A percentile compares a stretch with the other conserved stretches of the same genome.
Evolutionary conservation across 2,113 vertebrate genomes (phyloP).

Genomic region (Bos indicus): DNA sequence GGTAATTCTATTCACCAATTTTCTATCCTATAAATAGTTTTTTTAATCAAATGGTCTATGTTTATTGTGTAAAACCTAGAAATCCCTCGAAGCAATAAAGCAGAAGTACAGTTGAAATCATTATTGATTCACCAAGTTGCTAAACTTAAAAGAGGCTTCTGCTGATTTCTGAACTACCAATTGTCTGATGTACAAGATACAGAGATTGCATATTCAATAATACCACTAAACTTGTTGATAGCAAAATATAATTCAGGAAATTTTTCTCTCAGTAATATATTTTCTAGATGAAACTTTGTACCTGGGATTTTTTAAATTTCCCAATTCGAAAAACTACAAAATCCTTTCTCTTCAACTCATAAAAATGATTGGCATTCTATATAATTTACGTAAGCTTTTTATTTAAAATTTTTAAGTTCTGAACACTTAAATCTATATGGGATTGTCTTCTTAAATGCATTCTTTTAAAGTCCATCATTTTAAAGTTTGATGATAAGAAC

Average conservation of each 20-base stretch:
- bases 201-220: not conserved
- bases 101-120: not conserved
- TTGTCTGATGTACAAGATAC: not conserved
- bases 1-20: conserved; percentile 30
- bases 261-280: not conserved
- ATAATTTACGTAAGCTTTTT: not conserved
- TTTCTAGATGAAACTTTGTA: conserved; percentile 9
- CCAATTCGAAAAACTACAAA: conserved; percentile 11
- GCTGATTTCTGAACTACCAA: conserved; percentile 8
- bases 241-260: not conserved
- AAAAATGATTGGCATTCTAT: not conserved
- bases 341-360: not conserved
- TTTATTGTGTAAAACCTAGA: conserved; percentile 13
- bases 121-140: not conserved
- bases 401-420: not conserved
- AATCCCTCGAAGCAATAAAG: conserved; percentile 42
- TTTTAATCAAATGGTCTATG: not conserved
- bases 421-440: not conserved
- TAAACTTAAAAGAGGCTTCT: not conserved
- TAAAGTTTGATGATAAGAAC: not conserved
- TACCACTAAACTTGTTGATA: not conserved
- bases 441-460: not conserved
- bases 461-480: conserved; percentile 23
- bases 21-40: not conserved
- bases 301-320: not conserved